Evolutionary conservation across 2,113 vertebrate species (phyloP).

Genomic region (Corydoras sp.): DNA sequence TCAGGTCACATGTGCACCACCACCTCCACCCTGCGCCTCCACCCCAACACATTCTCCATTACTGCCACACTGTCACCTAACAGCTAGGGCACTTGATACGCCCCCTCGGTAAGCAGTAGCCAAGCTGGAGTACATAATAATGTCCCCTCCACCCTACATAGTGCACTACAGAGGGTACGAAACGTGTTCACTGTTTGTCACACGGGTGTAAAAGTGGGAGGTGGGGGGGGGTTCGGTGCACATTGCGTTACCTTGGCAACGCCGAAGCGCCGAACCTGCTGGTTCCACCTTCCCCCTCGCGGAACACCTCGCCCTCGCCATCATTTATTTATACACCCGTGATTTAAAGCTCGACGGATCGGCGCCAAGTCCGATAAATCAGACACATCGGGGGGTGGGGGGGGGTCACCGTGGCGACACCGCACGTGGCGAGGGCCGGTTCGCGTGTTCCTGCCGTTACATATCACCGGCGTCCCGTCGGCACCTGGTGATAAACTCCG

Average conservation of each 20-base stretch:
- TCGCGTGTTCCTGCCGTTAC: too few species aligned
- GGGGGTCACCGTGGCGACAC: background rate
- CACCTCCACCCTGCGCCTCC: too few species aligned
- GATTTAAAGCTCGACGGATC: conserved; percentile 13
- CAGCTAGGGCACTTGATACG: too few species aligned
- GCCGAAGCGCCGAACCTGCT: conserved; percentile 44
- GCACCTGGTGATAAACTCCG: too few species aligned
- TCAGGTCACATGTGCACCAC: too few species aligned
- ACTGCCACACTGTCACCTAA: too few species aligned
- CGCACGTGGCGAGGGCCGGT: background rate
- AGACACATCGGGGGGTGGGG: background rate
- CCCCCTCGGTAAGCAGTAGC: too few species aligned
- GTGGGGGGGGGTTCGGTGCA: conserved; percentile 31
- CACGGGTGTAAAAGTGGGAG: conserved; percentile 8
- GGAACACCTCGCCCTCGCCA: background rate
- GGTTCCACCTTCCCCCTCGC: conserved; percentile 37
- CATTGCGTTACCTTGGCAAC: conserved; percentile 67
- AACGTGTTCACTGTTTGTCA: background rate
- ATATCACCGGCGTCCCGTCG: too few species aligned
- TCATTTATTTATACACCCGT: conserved; percentile 11
- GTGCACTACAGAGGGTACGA: too few species aligned
- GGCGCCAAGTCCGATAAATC: background rate
- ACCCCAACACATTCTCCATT: too few species aligned
- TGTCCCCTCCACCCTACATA: too few species aligned
- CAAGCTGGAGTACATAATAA: too few species aligned